These are phyloP conservation scores for Bombus impatiens DNA, from an alignment of 1,140 invertebrate species.

Conservation along the genomic window DNA sequence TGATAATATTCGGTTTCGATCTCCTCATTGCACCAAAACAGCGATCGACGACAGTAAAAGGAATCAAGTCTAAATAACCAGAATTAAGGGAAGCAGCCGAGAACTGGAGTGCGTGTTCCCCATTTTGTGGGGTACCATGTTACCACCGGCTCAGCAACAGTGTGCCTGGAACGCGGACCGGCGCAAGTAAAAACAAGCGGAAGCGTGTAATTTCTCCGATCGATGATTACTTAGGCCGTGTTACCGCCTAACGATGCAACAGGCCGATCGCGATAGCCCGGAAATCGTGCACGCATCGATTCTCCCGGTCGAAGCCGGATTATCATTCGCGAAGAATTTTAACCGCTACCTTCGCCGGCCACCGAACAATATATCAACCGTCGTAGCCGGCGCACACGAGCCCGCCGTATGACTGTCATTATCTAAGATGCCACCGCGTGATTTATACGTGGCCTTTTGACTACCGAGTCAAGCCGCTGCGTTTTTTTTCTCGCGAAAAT, in stretches of 20 bases:
- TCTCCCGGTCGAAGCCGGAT: slow-evolving; percentile 1
- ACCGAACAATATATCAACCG: slow-evolving; percentile 69
- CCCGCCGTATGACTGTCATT: slow-evolving; percentile 67
- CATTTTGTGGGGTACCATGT: not conserved
- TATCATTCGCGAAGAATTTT: slow-evolving; percentile 68
- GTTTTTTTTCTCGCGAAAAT: not conserved
- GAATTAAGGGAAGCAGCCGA: not conserved
- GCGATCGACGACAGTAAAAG: not conserved
- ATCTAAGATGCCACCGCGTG: slow-evolving; percentile 70
- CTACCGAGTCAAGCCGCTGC: slow-evolving; percentile 19
- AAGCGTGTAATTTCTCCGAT: slow-evolving; percentile 26
- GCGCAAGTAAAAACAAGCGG: not conserved
- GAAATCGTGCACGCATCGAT: slow-evolving; percentile 42
- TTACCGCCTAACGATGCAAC: not conserved
- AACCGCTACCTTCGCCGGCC: slow-evolving; percentile 57
- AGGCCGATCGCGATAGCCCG: not conserved
- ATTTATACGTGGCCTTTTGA: slow-evolving; percentile 72
- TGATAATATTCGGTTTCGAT: too few species aligned
- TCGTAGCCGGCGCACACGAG: slow-evolving; percentile 52
- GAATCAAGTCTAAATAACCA: not conserved
- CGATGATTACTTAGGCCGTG: slow-evolving; percentile 3
- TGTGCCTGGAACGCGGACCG: not conserved
- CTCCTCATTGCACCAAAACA: not conserved
- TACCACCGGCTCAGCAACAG: not conserved
- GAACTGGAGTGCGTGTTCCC: not conserved